Evolutionary conservation across 2,797 vertebrate genomes (phyloP), one percentile per base, ranked within the genome.

Genomic region (Taeniopygia guttata): DNA sequence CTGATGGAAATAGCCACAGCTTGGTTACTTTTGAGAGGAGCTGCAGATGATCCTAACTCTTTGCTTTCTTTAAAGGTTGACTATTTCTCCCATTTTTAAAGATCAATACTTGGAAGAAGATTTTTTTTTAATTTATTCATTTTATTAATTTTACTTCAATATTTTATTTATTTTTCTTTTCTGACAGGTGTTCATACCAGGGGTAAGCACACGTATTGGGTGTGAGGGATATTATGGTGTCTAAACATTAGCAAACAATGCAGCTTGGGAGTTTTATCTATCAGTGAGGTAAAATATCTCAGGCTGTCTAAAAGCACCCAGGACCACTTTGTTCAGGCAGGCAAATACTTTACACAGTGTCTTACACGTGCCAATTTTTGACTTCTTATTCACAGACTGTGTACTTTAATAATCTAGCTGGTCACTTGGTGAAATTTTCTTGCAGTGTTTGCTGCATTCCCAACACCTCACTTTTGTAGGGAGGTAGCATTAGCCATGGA

Each of bases 131-230:
- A 55, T 10, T 32, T 21, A 21, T 63, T 38, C 25, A 10, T 10
- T 66, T 36, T 19, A 17, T 49, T 27, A 6, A 11, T 30, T n/a
- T 58, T 5, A 4, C 40, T 88, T 78, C 1, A 20, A 16, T 29
- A 19, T 27, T 43, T 21, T 36, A 23, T 46, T 56, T 75, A 0
- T 38, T 59, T 78, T 76, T 49, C 38, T 68, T 42, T 17, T 40
- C 43, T 64, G 25, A 16, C 15, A 78, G 8, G 4, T 68, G 16
- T 23, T 79, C 11, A 22, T 78, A 68, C 3, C 23, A 81, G n/a
- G 13, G 13, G 5, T 3, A 93, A 75, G 9, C 0, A 0, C 4
- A 1, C 14, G 3, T 56, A 4, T 34, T 0, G 0, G 4, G 2
- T 46, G 4, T 10, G 26, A 27, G 25, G 11, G 6, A 64, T 18